Evolutionary conservation across 2,113 vertebrate genomes (phyloP).

Genomic region (Hypomesus transpacificus): DNA sequence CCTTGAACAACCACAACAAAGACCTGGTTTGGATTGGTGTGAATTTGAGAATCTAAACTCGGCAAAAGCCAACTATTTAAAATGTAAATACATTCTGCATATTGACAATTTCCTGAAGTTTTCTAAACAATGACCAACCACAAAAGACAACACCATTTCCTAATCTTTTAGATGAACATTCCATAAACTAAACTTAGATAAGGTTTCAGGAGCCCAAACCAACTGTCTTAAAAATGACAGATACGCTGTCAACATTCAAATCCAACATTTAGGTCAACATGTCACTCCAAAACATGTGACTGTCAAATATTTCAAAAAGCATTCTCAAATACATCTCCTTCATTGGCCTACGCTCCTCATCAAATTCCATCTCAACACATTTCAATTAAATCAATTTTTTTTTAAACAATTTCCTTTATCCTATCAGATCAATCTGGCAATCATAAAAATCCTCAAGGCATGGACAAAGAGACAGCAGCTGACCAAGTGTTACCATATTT

Average conservation of each 20-base stretch:
- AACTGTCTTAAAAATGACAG: background rate
- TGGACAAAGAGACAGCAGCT: constrained; percentile 36
- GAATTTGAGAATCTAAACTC: constrained; percentile 5
- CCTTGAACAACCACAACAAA: background rate
- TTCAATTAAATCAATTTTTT: background rate
- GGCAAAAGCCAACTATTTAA: constrained; percentile 8
- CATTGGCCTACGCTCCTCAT: constrained; percentile 16
- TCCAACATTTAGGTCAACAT: background rate
- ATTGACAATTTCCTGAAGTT: constrained; percentile 39
- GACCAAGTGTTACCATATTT: constrained; percentile 26
- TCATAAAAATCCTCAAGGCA: constrained; percentile 41
- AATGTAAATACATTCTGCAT: constrained; percentile 11
- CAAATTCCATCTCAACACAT: constrained; percentile 1
- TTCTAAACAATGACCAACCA: constrained; percentile 35
- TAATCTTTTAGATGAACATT: constrained; percentile 16
- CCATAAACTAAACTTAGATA: constrained; percentile 4
- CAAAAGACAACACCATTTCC: constrained; percentile 25
- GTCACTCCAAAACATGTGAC: no score
- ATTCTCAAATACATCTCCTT: constrained; percentile 41
- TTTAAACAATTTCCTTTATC: constrained; percentile 31
- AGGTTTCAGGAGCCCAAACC: background rate
- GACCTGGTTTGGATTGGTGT: constrained; percentile 12
- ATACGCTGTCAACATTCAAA: constrained; percentile 22
- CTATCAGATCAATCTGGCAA: constrained; percentile 38
- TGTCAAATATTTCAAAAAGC: constrained; percentile 32